A percentile compares a stretch with the other conserved stretches of the same genome.
Evolutionary conservation across 1,140 invertebrate species (phyloP).

Genomic region (Drosophila truncata): DNA sequence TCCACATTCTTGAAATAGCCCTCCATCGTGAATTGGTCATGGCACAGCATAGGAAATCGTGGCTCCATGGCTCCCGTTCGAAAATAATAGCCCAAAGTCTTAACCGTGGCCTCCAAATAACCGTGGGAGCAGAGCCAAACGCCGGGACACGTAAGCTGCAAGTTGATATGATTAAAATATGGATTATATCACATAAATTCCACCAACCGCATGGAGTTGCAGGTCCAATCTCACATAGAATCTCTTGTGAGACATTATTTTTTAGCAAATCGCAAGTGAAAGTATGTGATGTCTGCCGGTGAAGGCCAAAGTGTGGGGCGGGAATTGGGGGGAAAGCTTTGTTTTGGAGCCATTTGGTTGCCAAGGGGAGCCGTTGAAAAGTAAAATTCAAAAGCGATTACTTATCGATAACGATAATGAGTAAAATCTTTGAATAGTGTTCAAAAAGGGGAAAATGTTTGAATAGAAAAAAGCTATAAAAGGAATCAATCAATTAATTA

Average conservation of each 20-base stretch:
- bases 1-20: conserved; percentile 74
- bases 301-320: conserved; percentile 22
- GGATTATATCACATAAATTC: neutral
- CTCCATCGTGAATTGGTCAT: conserved; percentile 80
- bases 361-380: conserved; percentile 45
- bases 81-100: conserved; percentile 81
- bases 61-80: conserved; percentile 82
- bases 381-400: conserved; percentile 32
- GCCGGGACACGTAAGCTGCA: conserved; percentile 80
- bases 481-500: no score
- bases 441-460: no score
- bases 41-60: conserved; percentile 77
- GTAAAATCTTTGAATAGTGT: no score
- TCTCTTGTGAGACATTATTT: conserved; percentile 61
- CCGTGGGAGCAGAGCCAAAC: conserved; percentile 84
- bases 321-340: conserved; percentile 36
- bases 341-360: conserved; percentile 66
- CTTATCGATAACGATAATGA: conserved; percentile 7
- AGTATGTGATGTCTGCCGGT: conserved; percentile 16
- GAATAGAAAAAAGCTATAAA: no score
- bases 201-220: conserved; percentile 72
- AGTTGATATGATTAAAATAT: neutral
- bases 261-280: conserved; percentile 19
- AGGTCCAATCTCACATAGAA: conserved; percentile 67
- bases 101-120: conserved; percentile 76